phyloP scores from a whole-genome alignment of 2,797 vertebrate genomes.

The Fratercula arctica region DNA sequence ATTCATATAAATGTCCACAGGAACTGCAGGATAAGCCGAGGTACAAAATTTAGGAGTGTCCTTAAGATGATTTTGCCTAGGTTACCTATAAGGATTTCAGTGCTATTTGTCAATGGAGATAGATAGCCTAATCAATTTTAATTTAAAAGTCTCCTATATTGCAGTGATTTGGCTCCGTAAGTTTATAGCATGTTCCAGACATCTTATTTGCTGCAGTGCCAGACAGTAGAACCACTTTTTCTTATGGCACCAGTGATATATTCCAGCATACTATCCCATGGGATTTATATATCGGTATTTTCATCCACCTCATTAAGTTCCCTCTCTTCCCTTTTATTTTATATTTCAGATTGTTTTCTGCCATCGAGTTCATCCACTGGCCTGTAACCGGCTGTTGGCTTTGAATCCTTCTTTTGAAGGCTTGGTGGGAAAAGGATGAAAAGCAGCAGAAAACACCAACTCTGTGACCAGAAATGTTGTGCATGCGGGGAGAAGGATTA shows the following conservation, averaged over 20 bases:
- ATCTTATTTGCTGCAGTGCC: conserved; percentile 15
- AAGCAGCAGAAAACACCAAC: neutral
- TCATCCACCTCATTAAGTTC: neutral
- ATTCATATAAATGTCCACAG: neutral
- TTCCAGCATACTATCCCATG: neutral
- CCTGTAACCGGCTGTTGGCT: fast-evolving
- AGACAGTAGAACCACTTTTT: neutral
- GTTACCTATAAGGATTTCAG: neutral
- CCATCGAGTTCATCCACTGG: neutral
- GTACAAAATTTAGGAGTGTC: neutral
- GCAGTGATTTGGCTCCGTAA: neutral
- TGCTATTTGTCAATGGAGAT: conserved; percentile 22
- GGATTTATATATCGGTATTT: neutral
- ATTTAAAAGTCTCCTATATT: conserved; percentile 26
- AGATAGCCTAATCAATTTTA: conserved; percentile 41
- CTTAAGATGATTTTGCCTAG: neutral
- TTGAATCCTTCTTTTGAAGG: neutral
- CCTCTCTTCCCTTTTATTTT: neutral
- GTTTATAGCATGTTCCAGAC: neutral
- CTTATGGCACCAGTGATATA: neutral
- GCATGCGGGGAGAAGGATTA: neutral
- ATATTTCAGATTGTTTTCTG: neutral
- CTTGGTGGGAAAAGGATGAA: neutral
- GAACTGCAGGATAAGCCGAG: neutral
- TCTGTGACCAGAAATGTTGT: neutral